Evolutionary conservation across 2,113 vertebrate genomes (phyloP), one percentile per base, ranked within the genome.

Genomic region (Corynorhinus townsendii): DNA sequence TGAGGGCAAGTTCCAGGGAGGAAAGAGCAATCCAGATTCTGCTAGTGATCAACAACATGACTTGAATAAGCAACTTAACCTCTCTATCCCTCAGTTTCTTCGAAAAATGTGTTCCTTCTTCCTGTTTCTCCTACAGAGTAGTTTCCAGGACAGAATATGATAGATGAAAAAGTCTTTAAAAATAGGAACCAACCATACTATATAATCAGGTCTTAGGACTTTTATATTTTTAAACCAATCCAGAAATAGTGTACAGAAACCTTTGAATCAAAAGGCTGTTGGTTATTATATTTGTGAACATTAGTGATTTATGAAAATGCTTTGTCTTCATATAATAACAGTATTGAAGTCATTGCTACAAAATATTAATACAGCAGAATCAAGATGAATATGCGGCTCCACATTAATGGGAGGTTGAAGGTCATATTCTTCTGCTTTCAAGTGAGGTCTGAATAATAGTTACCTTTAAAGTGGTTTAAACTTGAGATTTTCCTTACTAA

Each of bases 391-490:
- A 56, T 8, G 10, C 73, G 33, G 10, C 66, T 95, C 16, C 77
- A 80, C 52, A 80, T 38, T 45, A 69, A 40, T 54, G 3, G 15
- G 6, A 96, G 62, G 69, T 62, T 93, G 88, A 92, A 97, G 79
- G 89, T 73, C 77, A 86, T 64, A n/a, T 38, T 45, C 52, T 94
- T 89, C 40, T 79, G 75, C 64, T 95, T 95, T 92, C 49, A 92
- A 96, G 80, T 64, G 38, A 69, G 1, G 91, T 94, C 52, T 95
- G 77, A 95, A 91, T 77, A 86, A 86, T 0, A 7, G 49, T 71
- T 93, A 54, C 72, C 76, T 73, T 87, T 90, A 94, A 97, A 95
- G 82, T 52, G 80, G 62, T 90, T 93, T 94, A 95, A 95, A 90
- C 62, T 75, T 93, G 86, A 93, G 40, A 14, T 93, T 97, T 82